These are phyloP conservation scores for Hystrix brachyura DNA, from an alignment of 2,113 vertebrate species.

Conservation along the genomic window DNA sequence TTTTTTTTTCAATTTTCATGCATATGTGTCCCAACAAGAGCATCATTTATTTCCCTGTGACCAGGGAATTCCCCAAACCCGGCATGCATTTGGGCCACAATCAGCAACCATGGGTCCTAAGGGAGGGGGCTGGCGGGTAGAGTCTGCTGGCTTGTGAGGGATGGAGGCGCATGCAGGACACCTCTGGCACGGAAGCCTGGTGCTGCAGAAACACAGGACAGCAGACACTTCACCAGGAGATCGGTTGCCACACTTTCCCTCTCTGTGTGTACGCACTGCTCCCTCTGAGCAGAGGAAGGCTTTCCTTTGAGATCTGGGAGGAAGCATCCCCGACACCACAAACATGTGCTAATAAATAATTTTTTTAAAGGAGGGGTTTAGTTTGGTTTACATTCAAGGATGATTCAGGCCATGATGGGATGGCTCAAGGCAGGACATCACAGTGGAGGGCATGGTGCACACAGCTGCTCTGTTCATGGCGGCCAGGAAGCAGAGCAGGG, in stretches of 20 bases:
- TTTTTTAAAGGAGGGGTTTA: not conserved
- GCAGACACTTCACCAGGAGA: accelerated
- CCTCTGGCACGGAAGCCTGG: accelerated
- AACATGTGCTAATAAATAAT: not conserved
- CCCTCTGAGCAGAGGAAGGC: accelerated
- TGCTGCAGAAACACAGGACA: accelerated
- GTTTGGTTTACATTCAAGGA: not conserved
- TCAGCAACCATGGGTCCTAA: not conserved
- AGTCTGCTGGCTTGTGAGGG: not conserved
- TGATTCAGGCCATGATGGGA: not conserved
- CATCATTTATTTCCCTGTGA: not conserved
- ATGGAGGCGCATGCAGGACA: not conserved
- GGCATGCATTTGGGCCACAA: no score
- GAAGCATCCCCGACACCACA: no score
- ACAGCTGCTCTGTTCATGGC: not conserved
- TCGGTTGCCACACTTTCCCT: accelerated
- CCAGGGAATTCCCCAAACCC: not conserved
- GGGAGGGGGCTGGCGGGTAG: not conserved
- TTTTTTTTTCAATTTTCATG: not conserved
- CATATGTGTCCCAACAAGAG: not conserved
- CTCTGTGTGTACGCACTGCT: accelerated
- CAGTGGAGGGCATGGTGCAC: not conserved
- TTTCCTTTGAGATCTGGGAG: not conserved
- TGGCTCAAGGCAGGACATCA: not conserved
- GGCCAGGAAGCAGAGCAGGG: not conserved